Base-by-base conservation (phyloP, 92 coral and sea anemone genomes). In the Meandrina meandrites region DNA sequence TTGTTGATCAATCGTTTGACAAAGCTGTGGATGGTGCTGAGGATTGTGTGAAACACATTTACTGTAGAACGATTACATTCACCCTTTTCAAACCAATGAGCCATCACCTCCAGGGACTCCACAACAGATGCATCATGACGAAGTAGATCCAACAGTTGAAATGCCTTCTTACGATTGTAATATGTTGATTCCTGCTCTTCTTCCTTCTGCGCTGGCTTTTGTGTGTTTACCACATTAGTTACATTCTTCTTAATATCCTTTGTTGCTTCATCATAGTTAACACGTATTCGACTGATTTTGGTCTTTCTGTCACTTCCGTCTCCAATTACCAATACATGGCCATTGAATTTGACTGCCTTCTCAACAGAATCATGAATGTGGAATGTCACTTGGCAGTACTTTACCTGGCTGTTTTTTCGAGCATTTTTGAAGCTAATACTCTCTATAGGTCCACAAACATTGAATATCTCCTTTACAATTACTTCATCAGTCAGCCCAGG, bases 31-130 rank as follows among this genome's bases (percentile, higher is more conserved):
- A 87, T 86, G 17, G 94, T 84, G 78, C 82, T 94, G 8, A 94
- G 91, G 24, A 94, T 72, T 30, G 93, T 78, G 82, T 94, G 93
- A 31, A 94, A 94, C 36, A 91, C 93, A 62, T 88, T 80, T 22
- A 90, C 92, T 76, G 88, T 92, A 50, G 71, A 86, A 45, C 98
- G 92, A 48, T 89, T 93, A 56, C 96, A 92, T 76, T 94, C 98
- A 8, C 98, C 98, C 72, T 90, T 88, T 53, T 91, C 98, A 42
- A 94, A 81, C 98, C 98, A 94, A 76, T 91, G 96, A 8, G 90
- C 62, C 34, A 94, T 83, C 9, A 88, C 83, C 45, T 87, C 69
- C 85, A 93, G 80, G 4, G 93, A 83, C 75, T 93, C 86, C 27
- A 88, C 85, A 30, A 83, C 34, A 57, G 82, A 91, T 36, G 80